Base-by-base conservation (phyloP, 2,888 invertebrate species). In the Leptinotarsa rubiginosa region DNA sequence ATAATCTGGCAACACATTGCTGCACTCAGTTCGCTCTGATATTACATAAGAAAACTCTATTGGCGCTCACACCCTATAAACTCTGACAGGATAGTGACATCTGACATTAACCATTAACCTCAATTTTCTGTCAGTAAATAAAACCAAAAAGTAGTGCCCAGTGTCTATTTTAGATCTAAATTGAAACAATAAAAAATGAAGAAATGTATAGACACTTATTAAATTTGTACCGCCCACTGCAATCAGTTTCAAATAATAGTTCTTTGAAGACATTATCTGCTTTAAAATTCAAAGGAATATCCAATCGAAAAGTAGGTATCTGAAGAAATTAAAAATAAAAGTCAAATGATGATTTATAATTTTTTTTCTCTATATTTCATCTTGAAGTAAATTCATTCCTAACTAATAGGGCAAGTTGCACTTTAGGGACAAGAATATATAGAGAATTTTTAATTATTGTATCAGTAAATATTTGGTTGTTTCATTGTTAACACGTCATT, bases 181-280 rank as follows among this genome's bases (percentile, higher is more conserved):
- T 41, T 41, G 41, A 41, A 41, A 41, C 10, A 41, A 41, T 56
- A 56, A 13, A 69, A 54, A 69, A 69, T 69, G 69, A 69, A 47
- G 69, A 56, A 59, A 69, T 69, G 69, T 59, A 56, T 47, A 69
- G 52, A 56, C 69, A 56, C 41, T 47, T 59, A 4, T n/a, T 69
- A 56, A 69, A 69, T 56, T 18, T 56, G 4, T 69, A 18, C 47
- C n/a, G 47, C 47, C 69, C 54, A 16, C 16, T 69, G 15, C 59
- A 56, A 69, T 13, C 47, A 47, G 16, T 49, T 18, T 13, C 56
- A 18, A 20, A 2, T 20, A 52, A 56, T 47, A 13, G 41, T 22
- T n/a, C 20, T n/a, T 41, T 31, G 1, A 31, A 20, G 7, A 69
- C 56, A 56, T 22, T 41, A 2, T 56, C 20, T 20, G 47, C 16